Base-by-base conservation (phyloP, 2,797 vertebrate genomes). In the Schizothorax lantsangensis region DNA sequence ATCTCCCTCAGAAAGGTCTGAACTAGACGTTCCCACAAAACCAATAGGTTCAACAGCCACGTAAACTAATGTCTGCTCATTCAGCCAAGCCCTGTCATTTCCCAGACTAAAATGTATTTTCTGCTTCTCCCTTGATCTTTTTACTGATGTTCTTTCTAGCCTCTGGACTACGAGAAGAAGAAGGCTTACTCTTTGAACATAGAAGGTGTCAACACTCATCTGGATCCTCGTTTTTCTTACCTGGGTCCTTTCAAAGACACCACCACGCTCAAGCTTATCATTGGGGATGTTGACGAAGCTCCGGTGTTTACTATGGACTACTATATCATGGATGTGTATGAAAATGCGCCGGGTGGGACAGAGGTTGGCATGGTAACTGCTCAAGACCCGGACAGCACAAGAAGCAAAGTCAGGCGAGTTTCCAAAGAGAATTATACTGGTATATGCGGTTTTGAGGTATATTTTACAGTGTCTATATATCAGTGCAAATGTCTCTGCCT, bases 151-250 rank as follows among this genome's bases (percentile, higher is more conserved):
- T n/a, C 66, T 49, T 57, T 83, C 40, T 93, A 98, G 97, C 95
- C 96, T 5, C 95, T 98, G 87, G 97, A 98, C 92, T 98, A 97
- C 71, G 97, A 99, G 92, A 97, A 97, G 93, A 97, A 96, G 93
- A 97, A 97, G 88, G 95, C 96, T 0, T 98, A 98, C 79, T 96
- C 94, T 0, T 95, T 99, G 79, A 97, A 96, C 91, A 97, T 99
- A 59, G 97, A 98, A 93, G 97, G 95, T 79, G 94, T 95, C 85
- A 99, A 99, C 89, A 96, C 96, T 62, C 96, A 97, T 68, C 91
- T 95, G 69, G 97, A 99, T 90, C 93, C 96, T 52, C 96, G 95
- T 47, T 98, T 98, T 93, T 97, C 96, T 0, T 96, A 97, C 91
- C 91, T 98, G 93, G 97, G 97, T 36, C 97, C 97, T 0, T 99